A percentile compares a stretch with the other conserved stretches of the same genome.
phyloP scores from a whole-genome alignment of 1,140 invertebrate genomes.

The Lordiphosa clarofinis region DNA sequence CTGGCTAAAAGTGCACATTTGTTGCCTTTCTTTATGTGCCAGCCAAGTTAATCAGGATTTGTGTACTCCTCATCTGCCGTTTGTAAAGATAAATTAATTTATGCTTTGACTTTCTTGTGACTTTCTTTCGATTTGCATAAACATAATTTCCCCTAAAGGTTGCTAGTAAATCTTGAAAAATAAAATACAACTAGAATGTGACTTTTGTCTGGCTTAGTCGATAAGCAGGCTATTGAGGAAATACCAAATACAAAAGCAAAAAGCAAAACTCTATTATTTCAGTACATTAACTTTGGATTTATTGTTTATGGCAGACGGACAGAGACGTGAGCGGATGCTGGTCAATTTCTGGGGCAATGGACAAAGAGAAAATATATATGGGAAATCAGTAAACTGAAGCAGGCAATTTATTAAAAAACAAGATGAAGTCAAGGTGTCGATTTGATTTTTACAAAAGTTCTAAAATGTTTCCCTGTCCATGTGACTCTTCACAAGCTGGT shows the following conservation, averaged over 20 bases:
- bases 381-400: too few species aligned
- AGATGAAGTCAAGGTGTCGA: too few species aligned
- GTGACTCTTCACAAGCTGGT: too few species aligned
- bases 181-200: not conserved
- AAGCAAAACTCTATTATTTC: slow-evolving; percentile 71
- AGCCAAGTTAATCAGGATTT: slow-evolving; percentile 71
- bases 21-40: slow-evolving; percentile 45
- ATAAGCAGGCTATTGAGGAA: slow-evolving; percentile 15
- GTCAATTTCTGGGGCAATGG: not conserved
- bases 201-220: slow-evolving; percentile 21
- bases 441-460: too few species aligned
- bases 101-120: slow-evolving; percentile 34
- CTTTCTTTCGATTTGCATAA: slow-evolving; percentile 70
- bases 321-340: not conserved
- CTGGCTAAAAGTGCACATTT: slow-evolving; percentile 49
- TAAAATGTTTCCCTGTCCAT: too few species aligned
- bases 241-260: slow-evolving; percentile 15
- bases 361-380: not conserved
- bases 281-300: slow-evolving; percentile 72
- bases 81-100: slow-evolving; percentile 68
- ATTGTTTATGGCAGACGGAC: slow-evolving; percentile 55
- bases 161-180: slow-evolving; percentile 48
- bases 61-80: slow-evolving; percentile 40
- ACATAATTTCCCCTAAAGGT: slow-evolving; percentile 60
- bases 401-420: too few species aligned